These are phyloP conservation scores for Colistium nudipinnis DNA, from an alignment of 2,113 vertebrate genomes.

Conservation along the genomic window DNA sequence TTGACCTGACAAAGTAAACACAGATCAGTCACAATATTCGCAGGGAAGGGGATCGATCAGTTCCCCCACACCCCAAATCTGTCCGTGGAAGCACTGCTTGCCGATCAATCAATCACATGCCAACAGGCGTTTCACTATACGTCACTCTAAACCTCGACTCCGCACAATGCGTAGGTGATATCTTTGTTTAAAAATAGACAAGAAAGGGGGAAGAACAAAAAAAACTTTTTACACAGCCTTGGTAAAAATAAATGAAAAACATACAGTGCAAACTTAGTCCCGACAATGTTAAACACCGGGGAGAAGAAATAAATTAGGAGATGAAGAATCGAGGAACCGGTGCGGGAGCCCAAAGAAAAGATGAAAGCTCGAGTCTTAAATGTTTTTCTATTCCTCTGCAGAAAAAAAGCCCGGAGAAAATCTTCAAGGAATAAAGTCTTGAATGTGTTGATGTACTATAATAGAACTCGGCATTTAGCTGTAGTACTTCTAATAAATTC, in stretches of 20 bases:
- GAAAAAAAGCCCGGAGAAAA: conserved; percentile 7
- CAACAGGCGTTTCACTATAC: not conserved
- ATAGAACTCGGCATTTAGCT: conserved; percentile 2
- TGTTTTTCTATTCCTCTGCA: conserved; percentile 41
- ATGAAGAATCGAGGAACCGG: conserved; percentile 33
- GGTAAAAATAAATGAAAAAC: not conserved
- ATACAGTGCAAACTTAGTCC: conserved; percentile 33
- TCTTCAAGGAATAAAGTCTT: conserved; percentile 8
- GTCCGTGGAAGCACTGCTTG: conserved; percentile 13
- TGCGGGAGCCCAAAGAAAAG: conserved; percentile 20
- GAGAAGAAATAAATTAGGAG: conserved; percentile 40
- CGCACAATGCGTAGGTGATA: not conserved
- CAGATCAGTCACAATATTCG: too few species aligned
- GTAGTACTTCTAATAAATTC: not conserved
- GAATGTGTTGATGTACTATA: conserved; percentile 10
- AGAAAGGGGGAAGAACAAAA: not conserved
- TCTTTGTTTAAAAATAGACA: not conserved
- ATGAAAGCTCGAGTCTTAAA: conserved; percentile 46
- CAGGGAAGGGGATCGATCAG: too few species aligned
- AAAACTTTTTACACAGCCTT: not conserved
- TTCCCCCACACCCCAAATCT: not conserved
- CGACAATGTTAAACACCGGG: conserved; percentile 24
- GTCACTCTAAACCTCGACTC: not conserved
- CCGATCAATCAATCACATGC: conserved; percentile 47
- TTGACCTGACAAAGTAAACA: conserved; percentile 32